A percentile compares a stretch with the other conserved stretches of the same genome.
Evolutionary conservation across 2,888 invertebrate species (phyloP).

Genomic region (Trissoscelio sp.): DNA sequence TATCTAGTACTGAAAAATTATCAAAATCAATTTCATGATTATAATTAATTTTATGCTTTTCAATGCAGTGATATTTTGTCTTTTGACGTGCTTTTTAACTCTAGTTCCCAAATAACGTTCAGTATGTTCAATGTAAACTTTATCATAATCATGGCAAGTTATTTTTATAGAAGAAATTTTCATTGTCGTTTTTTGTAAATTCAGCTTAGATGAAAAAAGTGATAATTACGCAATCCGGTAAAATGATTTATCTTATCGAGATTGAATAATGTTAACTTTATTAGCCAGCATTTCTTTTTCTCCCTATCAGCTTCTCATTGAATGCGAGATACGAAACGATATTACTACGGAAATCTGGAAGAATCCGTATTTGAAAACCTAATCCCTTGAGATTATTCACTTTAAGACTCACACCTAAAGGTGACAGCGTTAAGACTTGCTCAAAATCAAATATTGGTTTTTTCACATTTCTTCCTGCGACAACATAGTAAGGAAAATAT

Average conservation of each 20-base stretch:
- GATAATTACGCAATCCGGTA: not conserved
- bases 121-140: too few species aligned
- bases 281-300: slow-evolving; percentile 1
- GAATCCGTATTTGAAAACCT: slow-evolving; percentile 26
- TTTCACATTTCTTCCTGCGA: not conserved
- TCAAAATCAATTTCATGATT: too few species aligned
- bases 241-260: slow-evolving; percentile 19
- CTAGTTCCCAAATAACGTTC: too few species aligned
- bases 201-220: not conserved
- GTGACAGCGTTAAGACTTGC: slow-evolving; percentile 5
- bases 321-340: slow-evolving; percentile 17
- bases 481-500: slow-evolving; percentile 1
- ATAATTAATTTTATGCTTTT: too few species aligned
- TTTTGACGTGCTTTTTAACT: too few species aligned
- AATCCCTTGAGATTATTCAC: slow-evolving; percentile 22
- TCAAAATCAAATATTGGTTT: slow-evolving; percentile 1
- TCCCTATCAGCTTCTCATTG: slow-evolving; percentile 24
- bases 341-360: slow-evolving; percentile 25
- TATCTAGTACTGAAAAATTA: too few species aligned
- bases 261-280: slow-evolving; percentile 30
- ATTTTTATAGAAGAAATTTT: not conserved
- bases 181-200: not conserved
- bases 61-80: too few species aligned
- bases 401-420: slow-evolving; percentile 17
- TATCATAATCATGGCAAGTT: too few species aligned